phyloP scores from a whole-genome alignment of 2,797 vertebrate species.

The Brachymystax lenok region DNA sequence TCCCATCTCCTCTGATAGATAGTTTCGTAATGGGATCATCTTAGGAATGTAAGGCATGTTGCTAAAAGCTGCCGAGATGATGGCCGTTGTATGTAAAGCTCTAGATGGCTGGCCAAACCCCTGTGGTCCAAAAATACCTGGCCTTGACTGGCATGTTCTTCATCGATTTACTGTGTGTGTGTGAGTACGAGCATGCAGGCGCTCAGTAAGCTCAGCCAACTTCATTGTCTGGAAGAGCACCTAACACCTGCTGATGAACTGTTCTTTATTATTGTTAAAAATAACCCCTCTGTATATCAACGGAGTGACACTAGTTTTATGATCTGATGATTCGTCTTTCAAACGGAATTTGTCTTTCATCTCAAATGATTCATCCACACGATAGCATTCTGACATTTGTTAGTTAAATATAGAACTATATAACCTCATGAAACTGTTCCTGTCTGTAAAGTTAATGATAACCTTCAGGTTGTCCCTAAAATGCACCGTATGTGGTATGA shows the following conservation, averaged over 20 bases:
- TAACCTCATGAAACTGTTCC: slow-evolving; percentile 14
- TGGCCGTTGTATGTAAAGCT: background rate
- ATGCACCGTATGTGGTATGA: background rate
- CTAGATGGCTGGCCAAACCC: background rate
- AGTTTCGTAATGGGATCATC: background rate
- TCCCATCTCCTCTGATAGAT: background rate
- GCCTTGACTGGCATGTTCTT: background rate
- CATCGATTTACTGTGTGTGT: slow-evolving; percentile 18
- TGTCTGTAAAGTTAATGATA: slow-evolving; percentile 6
- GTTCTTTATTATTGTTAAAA: slow-evolving; percentile 68
- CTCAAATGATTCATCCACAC: slow-evolving; percentile 17
- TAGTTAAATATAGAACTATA: slow-evolving; percentile 9
- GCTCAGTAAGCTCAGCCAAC: slow-evolving; percentile 57
- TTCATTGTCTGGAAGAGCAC: slow-evolving; percentile 64
- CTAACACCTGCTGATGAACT: slow-evolving; percentile 72
- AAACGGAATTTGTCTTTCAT: slow-evolving; percentile 15
- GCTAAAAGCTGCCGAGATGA: background rate
- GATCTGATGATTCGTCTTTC: slow-evolving; percentile 53
- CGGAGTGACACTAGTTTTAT: slow-evolving; percentile 37
- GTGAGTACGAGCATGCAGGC: slow-evolving; percentile 25
- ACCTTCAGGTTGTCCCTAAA: slow-evolving; percentile 31
- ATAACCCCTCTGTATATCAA: slow-evolving; percentile 56
- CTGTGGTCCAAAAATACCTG: slow-evolving; percentile 8
- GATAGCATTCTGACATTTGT: slow-evolving; percentile 27
- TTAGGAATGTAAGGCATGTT: background rate